Evolutionary conservation across 2,888 invertebrate genomes (phyloP), one percentile per base, ranked within the genome.

Genomic region (Rhingia campestris): DNA sequence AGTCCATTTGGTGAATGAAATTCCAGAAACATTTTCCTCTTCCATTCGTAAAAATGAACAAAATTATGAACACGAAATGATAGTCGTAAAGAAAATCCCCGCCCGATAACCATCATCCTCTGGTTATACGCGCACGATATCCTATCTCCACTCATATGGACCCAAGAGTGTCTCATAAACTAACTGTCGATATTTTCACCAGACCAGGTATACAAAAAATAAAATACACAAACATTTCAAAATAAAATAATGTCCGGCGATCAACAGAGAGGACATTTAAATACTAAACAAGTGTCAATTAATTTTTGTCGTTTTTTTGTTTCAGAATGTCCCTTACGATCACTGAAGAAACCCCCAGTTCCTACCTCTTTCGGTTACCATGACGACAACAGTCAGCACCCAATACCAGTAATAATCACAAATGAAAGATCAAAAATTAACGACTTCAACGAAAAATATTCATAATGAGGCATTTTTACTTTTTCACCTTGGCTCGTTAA

Each of bases 391-490:
- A 22, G 22, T 30, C 33, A 41, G 22, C 12, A 37, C 53, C 47
- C 73, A 64, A 49, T 43, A 35, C 30, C 10, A 41, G 53, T 63
- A 80, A 72, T 81, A 81, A 85, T 76, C 85, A 76, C 72, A 75
- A 72, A 85, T 81, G 67, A 85, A 85, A 73, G 75, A 85, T 85
- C 85, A 81, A 72, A 81, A 85, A 80, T 85, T 85, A 85, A 85
- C 85, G 85, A 85, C 85, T 81, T 76, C 81, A 81, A 76, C 81
- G 63, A 80, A 85, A 85, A 85, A 85, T 85, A 85, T 85, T 85
- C 85, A 85, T 85, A 85, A 85, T 85, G 85, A 85, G 85, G 81
- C 85, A 81, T 72, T 85, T 85, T 85, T 85, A 85, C 81, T 81
- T 85, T 63, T 80, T 67, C 85, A 81, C 76, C 75, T 85, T 81